These are phyloP conservation scores for Perognathus longimembris DNA, from an alignment of 2,113 vertebrate genomes.

Conservation along the genomic window DNA sequence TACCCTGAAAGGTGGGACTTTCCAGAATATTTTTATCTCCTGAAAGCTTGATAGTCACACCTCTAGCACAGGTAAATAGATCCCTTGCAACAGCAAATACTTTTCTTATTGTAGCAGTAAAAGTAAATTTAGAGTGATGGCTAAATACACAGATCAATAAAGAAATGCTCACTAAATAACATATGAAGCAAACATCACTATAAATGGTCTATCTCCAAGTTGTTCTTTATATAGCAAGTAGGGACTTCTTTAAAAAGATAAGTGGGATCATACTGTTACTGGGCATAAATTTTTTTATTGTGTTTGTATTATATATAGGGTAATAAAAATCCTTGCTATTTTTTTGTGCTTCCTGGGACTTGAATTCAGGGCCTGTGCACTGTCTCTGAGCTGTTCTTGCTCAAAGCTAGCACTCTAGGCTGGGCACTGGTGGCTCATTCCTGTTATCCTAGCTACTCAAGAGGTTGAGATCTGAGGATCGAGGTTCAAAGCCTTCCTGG, in stretches of 20 bases:
- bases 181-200: conserved; percentile 10
- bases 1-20: conserved; percentile 37
- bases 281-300: not conserved
- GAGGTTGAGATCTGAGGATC: too few relatives aligned
- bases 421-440: too few relatives aligned
- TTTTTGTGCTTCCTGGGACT: too few relatives aligned
- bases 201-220: conserved; percentile 2
- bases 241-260: conserved; percentile 18
- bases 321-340: too few relatives aligned
- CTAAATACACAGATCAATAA: not conserved
- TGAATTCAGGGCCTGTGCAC: too few relatives aligned
- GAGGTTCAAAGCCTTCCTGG: too few relatives aligned
- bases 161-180: conserved; percentile 39
- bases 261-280: not conserved
- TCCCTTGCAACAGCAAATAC: conserved; percentile 17
- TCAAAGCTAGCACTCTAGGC: too few relatives aligned
- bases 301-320: too few relatives aligned
- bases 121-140: conserved; percentile 39
- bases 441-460: too few relatives aligned
- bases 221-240: conserved; percentile 4
- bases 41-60: conserved; percentile 35
- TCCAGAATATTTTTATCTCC: conserved; percentile 53
- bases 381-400: too few relatives aligned
- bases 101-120: conserved; percentile 47
- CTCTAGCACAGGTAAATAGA: conserved; percentile 12